A percentile compares a stretch with the other conserved stretches of the same genome.
These are phyloP conservation scores for Tachysurus fulvidraco DNA, from an alignment of 2,113 vertebrate genomes.

Conservation along the genomic window DNA sequence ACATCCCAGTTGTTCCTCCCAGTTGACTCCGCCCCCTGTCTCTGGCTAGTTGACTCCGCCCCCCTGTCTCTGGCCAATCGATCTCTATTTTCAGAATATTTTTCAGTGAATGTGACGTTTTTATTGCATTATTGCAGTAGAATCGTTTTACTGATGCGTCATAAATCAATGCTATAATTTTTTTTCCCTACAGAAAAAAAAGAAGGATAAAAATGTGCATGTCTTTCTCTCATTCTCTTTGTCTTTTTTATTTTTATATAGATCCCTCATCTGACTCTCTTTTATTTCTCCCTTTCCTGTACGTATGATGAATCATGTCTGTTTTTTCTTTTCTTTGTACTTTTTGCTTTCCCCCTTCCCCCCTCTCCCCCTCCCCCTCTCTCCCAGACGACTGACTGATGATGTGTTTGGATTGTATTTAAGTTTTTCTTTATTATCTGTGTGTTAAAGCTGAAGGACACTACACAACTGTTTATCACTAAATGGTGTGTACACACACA, in stretches of 20 bases:
- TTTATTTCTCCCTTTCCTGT: neutral
- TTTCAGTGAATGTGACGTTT: neutral
- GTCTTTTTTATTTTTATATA: neutral
- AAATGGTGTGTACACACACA: neutral
- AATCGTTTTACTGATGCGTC: neutral
- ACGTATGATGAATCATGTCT: too few relatives aligned
- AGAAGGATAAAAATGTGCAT: neutral
- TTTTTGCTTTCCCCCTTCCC: neutral
- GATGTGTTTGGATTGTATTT: slow-evolving; percentile 55
- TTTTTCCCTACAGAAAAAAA: neutral
- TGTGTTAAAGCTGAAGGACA: slow-evolving; percentile 40
- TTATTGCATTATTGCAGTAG: neutral
- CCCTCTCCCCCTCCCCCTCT: neutral
- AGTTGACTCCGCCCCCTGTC: too few relatives aligned
- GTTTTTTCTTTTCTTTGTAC: neutral
- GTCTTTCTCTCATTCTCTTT: neutral
- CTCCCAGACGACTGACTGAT: neutral
- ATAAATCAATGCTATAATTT: neutral
- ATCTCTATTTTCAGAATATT: neutral
- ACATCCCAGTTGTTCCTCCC: neutral
- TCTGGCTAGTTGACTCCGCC: neutral
- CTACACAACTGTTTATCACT: neutral
- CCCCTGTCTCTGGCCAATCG: neutral
- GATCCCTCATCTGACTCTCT: neutral
- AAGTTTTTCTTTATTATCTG: slow-evolving; percentile 73